Percentiles rank a stretch among this genome's conserved stretches.
Conservation (phyloP, 2,113 vertebrate species). For the Apteryx mantelli region DNA sequence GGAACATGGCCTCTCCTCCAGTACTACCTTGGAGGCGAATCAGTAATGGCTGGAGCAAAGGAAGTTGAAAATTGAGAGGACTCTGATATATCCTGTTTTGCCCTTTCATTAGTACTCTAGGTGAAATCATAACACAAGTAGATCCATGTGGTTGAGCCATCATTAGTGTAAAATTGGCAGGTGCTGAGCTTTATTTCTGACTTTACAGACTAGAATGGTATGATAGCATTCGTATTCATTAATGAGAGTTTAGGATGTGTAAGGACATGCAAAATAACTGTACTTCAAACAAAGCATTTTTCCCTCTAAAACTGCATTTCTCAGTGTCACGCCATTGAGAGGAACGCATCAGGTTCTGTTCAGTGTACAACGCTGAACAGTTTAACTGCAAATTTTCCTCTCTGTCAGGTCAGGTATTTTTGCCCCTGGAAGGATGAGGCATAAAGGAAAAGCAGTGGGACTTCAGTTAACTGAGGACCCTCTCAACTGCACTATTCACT, state of each 20-base stretch:
- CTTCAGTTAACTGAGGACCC: not conserved
- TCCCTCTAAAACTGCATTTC: not conserved
- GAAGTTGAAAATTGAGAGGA: not conserved
- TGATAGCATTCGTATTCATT: not conserved
- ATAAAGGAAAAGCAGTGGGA: not conserved
- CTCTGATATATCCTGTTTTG: not conserved
- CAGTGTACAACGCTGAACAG: not conserved
- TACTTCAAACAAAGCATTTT: not conserved
- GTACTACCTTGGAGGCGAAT: not conserved
- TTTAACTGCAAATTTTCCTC: not conserved
- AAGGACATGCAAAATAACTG: not conserved
- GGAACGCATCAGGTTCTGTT: not conserved
- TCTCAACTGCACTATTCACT: not conserved
- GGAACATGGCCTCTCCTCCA: not conserved
- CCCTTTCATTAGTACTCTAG: not conserved
- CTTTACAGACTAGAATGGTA: not conserved
- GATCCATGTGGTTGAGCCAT: accelerated
- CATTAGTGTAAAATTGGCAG: not conserved
- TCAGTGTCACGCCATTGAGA: not conserved
- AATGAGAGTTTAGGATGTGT: not conserved
- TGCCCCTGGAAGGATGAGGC: not conserved
- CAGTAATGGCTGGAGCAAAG: not conserved
- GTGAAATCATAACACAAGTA: not conserved
- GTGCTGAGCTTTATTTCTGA: not conserved
- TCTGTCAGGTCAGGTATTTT: not conserved